These are phyloP conservation scores for Xenopus borealis DNA, from an alignment of 2,113 vertebrate genomes.

Conservation along the genomic window DNA sequence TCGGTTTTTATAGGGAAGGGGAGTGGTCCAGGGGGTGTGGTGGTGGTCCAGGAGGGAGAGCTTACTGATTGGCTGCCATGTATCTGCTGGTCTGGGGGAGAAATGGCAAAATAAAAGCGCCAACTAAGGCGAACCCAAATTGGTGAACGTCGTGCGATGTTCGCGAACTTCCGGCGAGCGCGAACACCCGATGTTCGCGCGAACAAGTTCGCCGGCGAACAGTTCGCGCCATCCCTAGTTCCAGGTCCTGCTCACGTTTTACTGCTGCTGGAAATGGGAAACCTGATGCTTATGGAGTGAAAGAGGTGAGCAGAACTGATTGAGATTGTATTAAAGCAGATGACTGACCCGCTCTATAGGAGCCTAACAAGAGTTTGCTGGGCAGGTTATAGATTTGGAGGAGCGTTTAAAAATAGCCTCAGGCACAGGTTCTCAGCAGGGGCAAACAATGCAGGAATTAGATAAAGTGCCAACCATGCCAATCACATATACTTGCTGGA, in stretches of 20 bases:
- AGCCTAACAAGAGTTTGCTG: not conserved
- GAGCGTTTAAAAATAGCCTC: not conserved
- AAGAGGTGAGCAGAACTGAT: not conserved
- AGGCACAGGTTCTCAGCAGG: not conserved
- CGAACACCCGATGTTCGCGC: too few species aligned
- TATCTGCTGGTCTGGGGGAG: too few species aligned
- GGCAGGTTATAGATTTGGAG: not conserved
- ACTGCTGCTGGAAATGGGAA: not conserved
- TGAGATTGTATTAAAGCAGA: not conserved
- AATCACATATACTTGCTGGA: not conserved
- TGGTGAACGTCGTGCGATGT: too few species aligned
- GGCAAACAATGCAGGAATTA: not conserved
- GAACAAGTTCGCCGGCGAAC: too few species aligned
- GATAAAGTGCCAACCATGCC: constrained; percentile 14
- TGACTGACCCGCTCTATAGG: constrained; percentile 3
- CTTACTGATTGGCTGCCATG: too few species aligned
- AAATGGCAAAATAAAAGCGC: too few species aligned
- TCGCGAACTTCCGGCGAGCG: too few species aligned
- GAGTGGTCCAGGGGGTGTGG: too few species aligned
- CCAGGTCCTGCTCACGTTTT: not conserved
- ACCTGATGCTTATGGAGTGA: not conserved
- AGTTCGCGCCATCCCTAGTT: too few species aligned
- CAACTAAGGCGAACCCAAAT: too few species aligned
- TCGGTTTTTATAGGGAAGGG: too few species aligned
- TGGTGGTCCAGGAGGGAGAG: too few species aligned